Evolutionary conservation across 2,113 vertebrate species (phyloP).

Genomic region (Chascanopsetta lugubris): DNA sequence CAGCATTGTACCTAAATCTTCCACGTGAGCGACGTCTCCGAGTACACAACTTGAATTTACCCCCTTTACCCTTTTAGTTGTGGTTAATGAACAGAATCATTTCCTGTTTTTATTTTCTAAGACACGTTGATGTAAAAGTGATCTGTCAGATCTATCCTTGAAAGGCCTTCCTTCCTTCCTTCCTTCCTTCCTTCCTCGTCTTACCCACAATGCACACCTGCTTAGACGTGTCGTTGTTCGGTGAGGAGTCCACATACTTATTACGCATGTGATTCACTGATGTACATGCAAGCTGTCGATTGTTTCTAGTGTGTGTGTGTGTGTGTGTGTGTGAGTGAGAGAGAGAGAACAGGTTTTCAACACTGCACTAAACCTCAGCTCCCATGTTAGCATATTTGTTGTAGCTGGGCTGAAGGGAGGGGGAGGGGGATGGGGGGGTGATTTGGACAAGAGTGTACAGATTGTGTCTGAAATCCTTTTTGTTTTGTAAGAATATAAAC

Average conservation of each 20-base stretch:
- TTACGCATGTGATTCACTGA: slow-evolving; percentile 66
- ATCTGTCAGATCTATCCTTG: slow-evolving; percentile 47
- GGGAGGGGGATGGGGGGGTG: too few relatives aligned
- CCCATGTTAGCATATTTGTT: slow-evolving; percentile 66
- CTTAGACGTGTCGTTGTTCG: slow-evolving; percentile 68
- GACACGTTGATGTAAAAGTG: slow-evolving; percentile 36
- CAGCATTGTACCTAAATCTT: slow-evolving; percentile 62
- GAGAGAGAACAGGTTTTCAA: slow-evolving; percentile 75
- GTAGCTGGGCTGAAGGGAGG: slow-evolving; percentile 42
- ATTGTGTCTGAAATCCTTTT: slow-evolving; percentile 63
- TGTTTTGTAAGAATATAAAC: slow-evolving; percentile 77
- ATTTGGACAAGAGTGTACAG: slow-evolving; percentile 64
- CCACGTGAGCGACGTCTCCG: slow-evolving; percentile 60
- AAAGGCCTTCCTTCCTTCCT: slow-evolving; percentile 60
- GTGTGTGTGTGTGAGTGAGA: slow-evolving; percentile 59
- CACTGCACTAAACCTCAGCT: slow-evolving; percentile 81
- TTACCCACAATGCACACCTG: slow-evolving; percentile 65
- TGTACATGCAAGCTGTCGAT: slow-evolving; percentile 72
- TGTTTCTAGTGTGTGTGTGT: slow-evolving; percentile 63
- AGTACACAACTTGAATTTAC: slow-evolving; percentile 69
- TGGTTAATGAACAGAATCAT: slow-evolving; percentile 43
- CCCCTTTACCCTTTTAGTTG: slow-evolving; percentile 8
- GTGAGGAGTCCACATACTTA: slow-evolving; percentile 68
- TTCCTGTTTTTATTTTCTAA: slow-evolving; percentile 42
- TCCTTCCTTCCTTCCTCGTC: too few relatives aligned